These are phyloP conservation scores for Lasioglossum figueresi DNA, from an alignment of 2,888 invertebrate species.

Conservation along the genomic window DNA sequence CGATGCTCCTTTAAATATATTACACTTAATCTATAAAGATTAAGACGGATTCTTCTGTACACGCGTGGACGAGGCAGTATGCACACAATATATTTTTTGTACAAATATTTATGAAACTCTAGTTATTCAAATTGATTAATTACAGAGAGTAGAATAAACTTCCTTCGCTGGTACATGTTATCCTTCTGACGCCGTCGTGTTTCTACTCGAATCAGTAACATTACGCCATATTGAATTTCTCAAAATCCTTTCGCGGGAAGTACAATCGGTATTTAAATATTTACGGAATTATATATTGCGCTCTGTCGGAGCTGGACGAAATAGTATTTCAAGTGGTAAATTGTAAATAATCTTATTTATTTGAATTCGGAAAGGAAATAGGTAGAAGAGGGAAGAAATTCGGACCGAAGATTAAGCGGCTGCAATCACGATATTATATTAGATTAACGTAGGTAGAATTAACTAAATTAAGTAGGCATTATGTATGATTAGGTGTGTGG, in stretches of 20 bases:
- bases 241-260: constrained; percentile 68
- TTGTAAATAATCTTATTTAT: no score
- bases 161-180: constrained; percentile 46
- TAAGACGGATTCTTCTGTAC: constrained; percentile 16
- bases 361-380: background rate
- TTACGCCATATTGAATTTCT: constrained; percentile 68
- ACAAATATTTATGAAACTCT: constrained; percentile 20
- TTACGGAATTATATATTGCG: constrained; percentile 26
- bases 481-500: no score
- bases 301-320: no score
- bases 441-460: no score
- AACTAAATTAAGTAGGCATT: no score
- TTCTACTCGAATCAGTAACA: constrained; percentile 49
- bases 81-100: constrained; percentile 5
- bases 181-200: constrained; percentile 63
- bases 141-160: constrained; percentile 28
- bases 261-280: constrained; percentile 56
- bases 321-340: no score
- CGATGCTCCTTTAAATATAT: constrained; percentile 29
- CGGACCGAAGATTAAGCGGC: background rate
- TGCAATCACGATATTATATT: no score
- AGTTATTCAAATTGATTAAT: constrained; percentile 16
- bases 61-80: constrained; percentile 4
- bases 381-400: background rate
- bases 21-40: constrained; percentile 19